Percentiles rank a stretch among this genome's conserved stretches.
These are phyloP conservation scores for Ramazzottius varieornatus DNA, from an alignment of 2,888 invertebrate genomes.

Conservation along the genomic window DNA sequence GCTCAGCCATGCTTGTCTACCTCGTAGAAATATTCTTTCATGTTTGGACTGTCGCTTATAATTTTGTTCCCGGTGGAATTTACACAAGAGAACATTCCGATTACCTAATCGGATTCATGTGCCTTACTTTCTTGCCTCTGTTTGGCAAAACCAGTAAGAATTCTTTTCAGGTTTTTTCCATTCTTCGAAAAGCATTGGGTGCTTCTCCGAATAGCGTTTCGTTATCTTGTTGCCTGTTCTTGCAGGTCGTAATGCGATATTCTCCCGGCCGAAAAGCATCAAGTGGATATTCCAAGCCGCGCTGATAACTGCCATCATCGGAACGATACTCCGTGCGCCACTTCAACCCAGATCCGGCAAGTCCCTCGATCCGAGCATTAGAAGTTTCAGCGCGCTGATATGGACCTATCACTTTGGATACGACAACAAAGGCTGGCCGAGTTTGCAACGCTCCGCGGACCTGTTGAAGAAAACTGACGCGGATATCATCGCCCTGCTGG, in stretches of 20 bases:
- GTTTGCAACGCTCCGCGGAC: constrained; percentile 19
- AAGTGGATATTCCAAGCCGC: no score
- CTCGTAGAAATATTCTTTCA: constrained; percentile 19
- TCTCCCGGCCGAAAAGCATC: no score
- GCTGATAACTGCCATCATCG: no score
- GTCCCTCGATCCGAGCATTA: constrained; percentile 8
- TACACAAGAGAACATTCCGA: constrained; percentile 23
- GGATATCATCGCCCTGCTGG: constrained; percentile 22
- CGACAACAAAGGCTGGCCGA: constrained; percentile 24
- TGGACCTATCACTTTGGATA: constrained; percentile 26
- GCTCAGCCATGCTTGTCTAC: constrained; percentile 16
- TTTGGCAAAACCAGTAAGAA: background rate
- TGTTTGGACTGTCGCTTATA: constrained; percentile 24
- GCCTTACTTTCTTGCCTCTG: background rate
- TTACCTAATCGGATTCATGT: constrained; percentile 15
- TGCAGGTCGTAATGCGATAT: no score
- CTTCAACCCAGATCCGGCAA: constrained; percentile 4
- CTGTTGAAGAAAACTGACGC: constrained; percentile 20
- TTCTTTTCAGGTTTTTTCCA: no score
- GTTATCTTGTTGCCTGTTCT: no score
- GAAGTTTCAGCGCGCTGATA: constrained; percentile 19
- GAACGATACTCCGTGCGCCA: background rate
- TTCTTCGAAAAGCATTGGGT: constrained; percentile 4
- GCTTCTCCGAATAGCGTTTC: background rate
- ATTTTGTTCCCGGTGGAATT: constrained; percentile 24